Conservation (phyloP, 2,888 invertebrate genomes). For the Melolontha melolontha region DNA sequence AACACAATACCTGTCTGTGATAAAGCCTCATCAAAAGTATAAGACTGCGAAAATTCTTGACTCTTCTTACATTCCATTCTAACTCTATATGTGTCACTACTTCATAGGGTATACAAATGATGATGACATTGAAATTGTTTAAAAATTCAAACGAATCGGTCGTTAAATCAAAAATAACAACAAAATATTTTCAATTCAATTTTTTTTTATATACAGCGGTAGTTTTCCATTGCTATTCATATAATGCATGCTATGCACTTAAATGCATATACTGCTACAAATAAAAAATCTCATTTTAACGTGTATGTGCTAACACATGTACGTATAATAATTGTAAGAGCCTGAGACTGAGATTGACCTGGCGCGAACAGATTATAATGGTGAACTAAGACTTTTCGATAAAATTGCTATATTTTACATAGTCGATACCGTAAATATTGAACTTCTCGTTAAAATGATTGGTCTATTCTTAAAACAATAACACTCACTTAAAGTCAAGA, state of each 20-base stretch:
- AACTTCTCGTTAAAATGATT: constrained; percentile 26
- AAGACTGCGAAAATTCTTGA: constrained; percentile 27
- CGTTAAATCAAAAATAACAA: constrained; percentile 4
- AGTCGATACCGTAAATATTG: constrained; percentile 36
- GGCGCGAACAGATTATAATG: constrained; percentile 20
- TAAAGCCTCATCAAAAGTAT: constrained; percentile 49
- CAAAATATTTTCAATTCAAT: constrained; percentile 7
- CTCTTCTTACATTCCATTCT: constrained; percentile 14
- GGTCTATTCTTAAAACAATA: constrained; percentile 30
- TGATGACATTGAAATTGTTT: constrained; percentile 30
- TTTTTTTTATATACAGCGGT: constrained; percentile 8
- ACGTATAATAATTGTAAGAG: neutral
- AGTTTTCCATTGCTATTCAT: constrained; percentile 29
- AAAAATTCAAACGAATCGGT: constrained; percentile 16
- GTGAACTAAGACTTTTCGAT: constrained; percentile 17
- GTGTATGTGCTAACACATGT: no score
- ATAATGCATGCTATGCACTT: neutral
- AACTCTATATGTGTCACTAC: neutral
- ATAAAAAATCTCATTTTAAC: no score
- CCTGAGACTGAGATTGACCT: constrained; percentile 6
- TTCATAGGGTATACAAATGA: neutral
- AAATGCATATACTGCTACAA: no score
- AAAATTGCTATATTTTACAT: constrained; percentile 20
- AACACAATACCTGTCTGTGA: constrained; percentile 45
- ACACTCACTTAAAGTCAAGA: constrained; percentile 8